Evolutionary conservation across 2,888 invertebrate species (phyloP).

Genomic region (Pteria penguin): DNA sequence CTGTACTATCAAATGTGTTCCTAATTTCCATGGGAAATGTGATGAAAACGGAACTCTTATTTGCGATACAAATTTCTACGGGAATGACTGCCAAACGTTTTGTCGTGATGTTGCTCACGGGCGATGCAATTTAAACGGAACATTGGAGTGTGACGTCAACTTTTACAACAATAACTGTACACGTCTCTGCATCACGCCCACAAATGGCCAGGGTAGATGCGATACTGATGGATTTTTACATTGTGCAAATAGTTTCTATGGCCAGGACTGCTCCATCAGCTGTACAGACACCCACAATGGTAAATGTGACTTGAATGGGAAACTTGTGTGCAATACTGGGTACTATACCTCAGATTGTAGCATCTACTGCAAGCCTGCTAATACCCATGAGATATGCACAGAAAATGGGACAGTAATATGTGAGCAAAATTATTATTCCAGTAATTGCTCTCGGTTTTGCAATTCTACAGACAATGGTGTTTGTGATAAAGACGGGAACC

Average conservation of each 20-base stretch:
- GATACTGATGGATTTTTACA: neutral
- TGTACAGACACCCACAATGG: neutral
- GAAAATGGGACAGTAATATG: slow-evolving; percentile 9
- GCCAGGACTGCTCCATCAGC: neutral
- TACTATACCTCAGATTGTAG: too few species aligned
- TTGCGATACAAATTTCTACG: slow-evolving; percentile 13
- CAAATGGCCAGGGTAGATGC: slow-evolving; percentile 12
- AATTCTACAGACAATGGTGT: neutral
- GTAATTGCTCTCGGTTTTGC: neutral
- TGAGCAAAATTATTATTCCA: slow-evolving; percentile 8
- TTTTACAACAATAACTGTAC: slow-evolving; percentile 15
- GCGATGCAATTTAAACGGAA: slow-evolving; percentile 1
- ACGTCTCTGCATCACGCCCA: neutral
- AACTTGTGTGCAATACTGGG: neutral
- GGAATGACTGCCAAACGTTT: slow-evolving; percentile 8
- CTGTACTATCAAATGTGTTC: neutral
- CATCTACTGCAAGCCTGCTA: too few species aligned
- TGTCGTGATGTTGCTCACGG: slow-evolving; percentile 6
- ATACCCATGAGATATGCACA: too few species aligned
- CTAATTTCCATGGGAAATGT: neutral
- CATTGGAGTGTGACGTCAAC: neutral
- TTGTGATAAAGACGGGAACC: slow-evolving; percentile 7
- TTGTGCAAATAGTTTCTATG: too few species aligned
- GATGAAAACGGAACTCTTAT: slow-evolving; percentile 5
- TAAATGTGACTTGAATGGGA: neutral